Conservation (phyloP, 35 echinoderm and acorn worm genomes). For the Ophiothrix spiculata region DNA sequence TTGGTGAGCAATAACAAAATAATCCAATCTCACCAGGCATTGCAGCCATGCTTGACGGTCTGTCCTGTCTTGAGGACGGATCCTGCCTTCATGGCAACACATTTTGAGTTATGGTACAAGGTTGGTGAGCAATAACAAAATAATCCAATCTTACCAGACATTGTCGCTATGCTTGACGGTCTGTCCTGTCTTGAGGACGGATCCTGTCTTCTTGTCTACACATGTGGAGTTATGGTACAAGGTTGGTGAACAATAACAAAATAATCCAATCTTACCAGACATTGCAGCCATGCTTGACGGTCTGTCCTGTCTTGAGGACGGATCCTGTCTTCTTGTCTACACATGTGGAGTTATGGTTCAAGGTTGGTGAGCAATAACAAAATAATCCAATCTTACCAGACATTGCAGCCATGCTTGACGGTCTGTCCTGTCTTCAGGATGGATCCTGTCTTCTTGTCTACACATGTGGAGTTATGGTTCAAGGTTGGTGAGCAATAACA, state of each 20-base stretch:
- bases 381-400: constrained; percentile 47
- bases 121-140: constrained; percentile 30
- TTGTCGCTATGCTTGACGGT: constrained; percentile 24
- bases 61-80: constrained; percentile 23
- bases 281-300: constrained; percentile 29
- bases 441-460: constrained; percentile 21
- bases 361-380: constrained; percentile 29
- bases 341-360: constrained; percentile 17
- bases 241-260: constrained; percentile 30
- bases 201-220: constrained; percentile 22
- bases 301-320: constrained; percentile 26
- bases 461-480: constrained; percentile 14
- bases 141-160: constrained; percentile 42
- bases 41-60: constrained; percentile 27
- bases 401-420: constrained; percentile 29
- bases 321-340: constrained; percentile 22
- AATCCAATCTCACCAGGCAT: constrained; percentile 40
- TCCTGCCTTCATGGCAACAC: constrained; percentile 20
- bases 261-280: constrained; percentile 45
- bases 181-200: constrained; percentile 22
- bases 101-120: constrained; percentile 21
- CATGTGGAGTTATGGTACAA: constrained; percentile 24
- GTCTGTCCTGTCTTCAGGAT: constrained; percentile 27
- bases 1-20: constrained; percentile 40
- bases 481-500: constrained; percentile 31